Evolutionary conservation across 2,797 vertebrate species (phyloP), one percentile per base, ranked within the genome.

Genomic region (Sardinella longiceps): DNA sequence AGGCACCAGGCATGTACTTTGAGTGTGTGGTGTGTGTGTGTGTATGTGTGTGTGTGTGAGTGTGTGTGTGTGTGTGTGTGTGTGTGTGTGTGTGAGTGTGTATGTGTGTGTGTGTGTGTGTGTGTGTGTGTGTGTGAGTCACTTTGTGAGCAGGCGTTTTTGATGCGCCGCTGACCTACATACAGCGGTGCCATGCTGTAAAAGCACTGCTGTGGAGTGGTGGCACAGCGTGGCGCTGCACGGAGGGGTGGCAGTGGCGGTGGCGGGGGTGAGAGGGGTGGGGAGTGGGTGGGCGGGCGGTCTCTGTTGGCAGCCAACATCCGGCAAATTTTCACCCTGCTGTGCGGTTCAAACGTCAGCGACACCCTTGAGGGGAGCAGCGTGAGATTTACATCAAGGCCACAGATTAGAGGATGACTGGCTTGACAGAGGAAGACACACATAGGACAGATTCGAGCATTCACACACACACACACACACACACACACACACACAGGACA

Each of bases 111-210:
- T 74, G 33, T 74, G 33, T 33, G 33, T 70, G 66, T 5, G 20
- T 74, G 66, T 74, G 33, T 74, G 33, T 33, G 33, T 70, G 66
- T 5, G 20, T 74, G 66, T 74, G 33, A 39, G 33, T 33, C 33
- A 74, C 33, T 23, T 18, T 37, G 33, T 20, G 70, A 23, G 70
- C 37, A 39, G 37, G 33, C 5, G 37, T 77, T 77, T 70, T 15
- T 77, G 70, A 77, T 23, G 70, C 11, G 70, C 33, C 37, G 37
- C 70, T 77, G 70, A 77, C 70, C 70, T 77, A 77, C 70, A 77
- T 77, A 43, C 33, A 20, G 15, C 15, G 18, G 70, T 77, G 18
- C 33, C 70, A 43, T 20, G 20, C 70, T 77, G 70, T 20, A 43
- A 43, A 9, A 77, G 70, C 37, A 1, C 18, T 37, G 12, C 33